These are phyloP conservation scores for Bruchidius siliquastri DNA, from an alignment of 2,888 invertebrate genomes.

Conservation along the genomic window DNA sequence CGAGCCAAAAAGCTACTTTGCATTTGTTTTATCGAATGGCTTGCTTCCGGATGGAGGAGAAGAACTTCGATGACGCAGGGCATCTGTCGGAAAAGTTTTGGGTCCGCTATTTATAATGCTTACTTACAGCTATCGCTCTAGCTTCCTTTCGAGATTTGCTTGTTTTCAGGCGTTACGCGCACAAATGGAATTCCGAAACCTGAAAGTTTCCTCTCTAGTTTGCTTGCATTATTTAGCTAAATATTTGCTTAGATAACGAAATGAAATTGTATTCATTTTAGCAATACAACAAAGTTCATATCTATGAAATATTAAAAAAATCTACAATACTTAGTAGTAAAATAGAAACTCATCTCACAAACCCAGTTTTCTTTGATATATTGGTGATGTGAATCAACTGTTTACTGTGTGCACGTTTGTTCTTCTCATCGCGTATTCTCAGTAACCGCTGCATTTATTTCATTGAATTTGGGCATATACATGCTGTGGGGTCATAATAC, in stretches of 20 bases:
- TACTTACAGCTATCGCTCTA: neutral
- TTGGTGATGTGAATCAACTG: too few relatives aligned
- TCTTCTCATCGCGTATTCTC: too few relatives aligned
- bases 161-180: neutral
- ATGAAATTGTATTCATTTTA: too few relatives aligned
- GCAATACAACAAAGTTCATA: too few relatives aligned
- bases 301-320: too few relatives aligned
- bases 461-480: too few relatives aligned
- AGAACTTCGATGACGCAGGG: neutral
- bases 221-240: neutral
- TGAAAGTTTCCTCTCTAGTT: neutral
- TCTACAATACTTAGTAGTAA: too few relatives aligned
- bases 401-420: too few relatives aligned
- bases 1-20: neutral
- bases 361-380: too few relatives aligned
- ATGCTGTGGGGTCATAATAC: too few relatives aligned
- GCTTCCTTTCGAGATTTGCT: neutral
- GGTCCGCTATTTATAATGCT: neutral
- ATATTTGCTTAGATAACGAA: neutral
- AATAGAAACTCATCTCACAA: too few relatives aligned
- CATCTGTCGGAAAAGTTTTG: neutral
- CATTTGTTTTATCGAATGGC: neutral
- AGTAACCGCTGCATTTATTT: too few relatives aligned
- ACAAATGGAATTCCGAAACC: neutral
- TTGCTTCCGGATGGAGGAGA: neutral